Base-by-base conservation (phyloP, 2,797 vertebrate species). In the Pachyuromys duprasi region DNA sequence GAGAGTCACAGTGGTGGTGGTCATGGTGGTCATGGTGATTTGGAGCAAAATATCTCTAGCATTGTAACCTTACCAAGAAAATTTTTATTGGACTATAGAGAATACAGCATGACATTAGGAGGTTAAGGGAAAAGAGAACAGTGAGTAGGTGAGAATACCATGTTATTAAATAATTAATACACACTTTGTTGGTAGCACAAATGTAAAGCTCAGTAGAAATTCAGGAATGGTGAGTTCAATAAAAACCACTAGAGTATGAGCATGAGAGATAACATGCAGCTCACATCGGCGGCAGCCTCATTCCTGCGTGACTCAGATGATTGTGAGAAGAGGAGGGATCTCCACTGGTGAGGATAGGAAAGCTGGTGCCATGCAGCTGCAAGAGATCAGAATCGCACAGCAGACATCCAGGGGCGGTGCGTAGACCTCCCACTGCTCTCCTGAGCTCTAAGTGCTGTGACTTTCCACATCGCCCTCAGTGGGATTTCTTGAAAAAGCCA, bases 401-500 rank as follows among this genome's bases (percentile, higher is more conserved):
- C 9, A 55, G 53, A 45, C 39, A 9, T 24, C 14, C 42, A 20
- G 0, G 26, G 49, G 31, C 60, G 94, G 22, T 3, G 0, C 6
- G 12, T 24, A 62, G 55, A 36, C 53, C 53, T 79, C 76, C 31
- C 82, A 14, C 8, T 0, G 60, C 28, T 67, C 53, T 57, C 49
- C 79, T 13, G 8, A 24, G 26, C 62, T 62, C 5, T 60, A 69
- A 42, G 49, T 17, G 12, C 78, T 36, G 60, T 95, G 69, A 75
- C 53, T 89, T 33, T 39, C 67, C 70, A 83, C 60, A 57, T 7
- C 39, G 53, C 49, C 26, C 18, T 90, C 65, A 3, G 9, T 20
- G 75, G 86, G 53, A 45, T 93, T 97, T 95, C 92, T 95, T 60
- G 65, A 78, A 96, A 89, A 97, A 97, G 90, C 93, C 97, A 70